Evolutionary conservation across 2,113 vertebrate genomes (phyloP).

Genomic region (Trachemys scripta): DNA sequence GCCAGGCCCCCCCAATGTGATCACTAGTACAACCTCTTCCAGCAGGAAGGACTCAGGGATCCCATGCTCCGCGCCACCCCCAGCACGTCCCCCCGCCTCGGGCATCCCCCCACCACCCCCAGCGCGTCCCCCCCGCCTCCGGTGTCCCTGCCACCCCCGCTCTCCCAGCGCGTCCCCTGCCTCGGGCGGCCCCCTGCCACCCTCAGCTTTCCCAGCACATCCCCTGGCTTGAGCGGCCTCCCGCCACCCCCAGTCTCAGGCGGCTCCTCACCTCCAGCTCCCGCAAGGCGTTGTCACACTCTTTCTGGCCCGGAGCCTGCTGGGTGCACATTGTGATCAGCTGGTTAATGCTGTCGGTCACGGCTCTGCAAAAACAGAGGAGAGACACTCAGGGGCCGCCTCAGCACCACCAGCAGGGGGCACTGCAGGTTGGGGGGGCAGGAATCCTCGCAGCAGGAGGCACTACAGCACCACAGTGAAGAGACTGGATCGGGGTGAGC

Average conservation of each 20-base stretch:
- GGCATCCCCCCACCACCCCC: neutral
- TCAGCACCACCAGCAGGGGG: rapidly evolving
- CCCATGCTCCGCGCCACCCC: neutral
- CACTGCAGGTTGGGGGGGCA: neutral
- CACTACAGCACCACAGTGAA: neutral
- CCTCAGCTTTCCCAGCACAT: neutral
- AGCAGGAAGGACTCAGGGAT: neutral
- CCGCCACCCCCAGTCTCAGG: neutral
- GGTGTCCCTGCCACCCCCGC: neutral
- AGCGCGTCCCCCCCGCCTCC: neutral
- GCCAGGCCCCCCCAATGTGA: neutral
- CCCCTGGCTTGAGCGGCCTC: neutral
- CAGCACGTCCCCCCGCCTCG: neutral
- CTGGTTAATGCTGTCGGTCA: constrained; percentile 98
- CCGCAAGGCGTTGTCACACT: constrained; percentile 95
- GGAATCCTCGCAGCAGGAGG: neutral
- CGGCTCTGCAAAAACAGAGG: constrained; percentile 81
- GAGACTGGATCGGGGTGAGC: neutral
- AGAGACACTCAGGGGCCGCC: neutral
- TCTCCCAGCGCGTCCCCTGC: neutral
- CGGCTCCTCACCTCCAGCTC: constrained; percentile 88
- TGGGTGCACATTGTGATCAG: constrained; percentile 98
- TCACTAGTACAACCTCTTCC: neutral
- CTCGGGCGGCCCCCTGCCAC: neutral
- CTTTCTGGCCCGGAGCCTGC: constrained; percentile 96